Evolutionary conservation across 2,888 invertebrate species (phyloP).

Genomic region (Coronaproctus castanopsis): DNA sequence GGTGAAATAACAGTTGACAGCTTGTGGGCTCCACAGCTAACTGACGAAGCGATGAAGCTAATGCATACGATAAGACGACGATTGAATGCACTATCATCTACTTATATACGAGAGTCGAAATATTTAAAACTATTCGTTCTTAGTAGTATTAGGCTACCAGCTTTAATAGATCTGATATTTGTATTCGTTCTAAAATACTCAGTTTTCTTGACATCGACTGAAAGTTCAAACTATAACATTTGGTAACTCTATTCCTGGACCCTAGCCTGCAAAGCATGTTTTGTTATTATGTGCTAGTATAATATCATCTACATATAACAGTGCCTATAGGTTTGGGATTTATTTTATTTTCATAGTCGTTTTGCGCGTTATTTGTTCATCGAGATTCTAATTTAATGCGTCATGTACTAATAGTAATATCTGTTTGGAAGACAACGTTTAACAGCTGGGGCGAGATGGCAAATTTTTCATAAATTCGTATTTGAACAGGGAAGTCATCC

Average conservation of each 20-base stretch:
- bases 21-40: no score
- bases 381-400: no score
- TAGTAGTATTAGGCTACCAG: neutral
- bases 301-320: neutral
- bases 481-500: neutral
- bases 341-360: no score
- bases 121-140: no score
- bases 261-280: neutral
- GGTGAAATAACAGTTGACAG: no score
- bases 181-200: neutral
- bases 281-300: neutral
- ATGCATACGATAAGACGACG: no score
- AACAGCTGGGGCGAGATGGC: neutral
- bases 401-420: no score
- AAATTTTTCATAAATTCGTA: neutral
- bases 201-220: neutral
- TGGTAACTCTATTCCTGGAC: neutral
- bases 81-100: no score
- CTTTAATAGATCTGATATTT: neutral
- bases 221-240: neutral
- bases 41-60: no score
- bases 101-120: no score
- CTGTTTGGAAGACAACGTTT: neutral
- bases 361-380: no score
- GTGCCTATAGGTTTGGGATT: neutral